Evolutionary conservation across 2,888 invertebrate genomes (phyloP).

Genomic region (Monochamus alternatus): DNA sequence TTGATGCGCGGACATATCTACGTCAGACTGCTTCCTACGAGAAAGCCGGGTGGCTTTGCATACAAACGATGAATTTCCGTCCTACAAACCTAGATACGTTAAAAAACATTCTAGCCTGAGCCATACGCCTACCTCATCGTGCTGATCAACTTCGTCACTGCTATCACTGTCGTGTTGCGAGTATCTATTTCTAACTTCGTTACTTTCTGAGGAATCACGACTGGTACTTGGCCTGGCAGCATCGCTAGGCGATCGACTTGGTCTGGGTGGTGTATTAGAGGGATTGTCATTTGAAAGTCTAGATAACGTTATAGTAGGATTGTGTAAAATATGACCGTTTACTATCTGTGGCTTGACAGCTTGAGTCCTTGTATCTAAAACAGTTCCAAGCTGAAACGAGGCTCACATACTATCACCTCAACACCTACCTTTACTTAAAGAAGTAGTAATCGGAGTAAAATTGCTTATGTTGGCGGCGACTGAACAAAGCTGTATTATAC

Average conservation of each 20-base stretch:
- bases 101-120: neutral
- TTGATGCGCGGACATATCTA: neutral
- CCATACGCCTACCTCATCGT: neutral
- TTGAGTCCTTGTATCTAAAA: constrained; percentile 28
- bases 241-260: neutral
- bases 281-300: constrained; percentile 34
- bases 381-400: neutral
- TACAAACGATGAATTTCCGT: constrained; percentile 8
- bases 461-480: constrained; percentile 39
- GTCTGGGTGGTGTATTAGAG: constrained; percentile 21
- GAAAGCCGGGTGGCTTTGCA: constrained; percentile 14
- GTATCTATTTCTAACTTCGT: neutral
- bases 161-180: neutral
- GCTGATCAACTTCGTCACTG: neutral
- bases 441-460: neutral
- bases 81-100: constrained; percentile 5
- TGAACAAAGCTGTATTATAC: constrained; percentile 44
- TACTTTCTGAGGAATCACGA: neutral
- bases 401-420: neutral
- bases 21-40: neutral
- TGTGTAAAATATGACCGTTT: constrained; percentile 46
- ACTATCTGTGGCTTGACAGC: constrained; percentile 48
- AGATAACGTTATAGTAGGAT: constrained; percentile 46
- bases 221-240: constrained; percentile 28
- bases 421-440: constrained; percentile 40